Evolutionary conservation across 2,888 invertebrate genomes (phyloP).

Genomic region (Diplolepis rosae): DNA sequence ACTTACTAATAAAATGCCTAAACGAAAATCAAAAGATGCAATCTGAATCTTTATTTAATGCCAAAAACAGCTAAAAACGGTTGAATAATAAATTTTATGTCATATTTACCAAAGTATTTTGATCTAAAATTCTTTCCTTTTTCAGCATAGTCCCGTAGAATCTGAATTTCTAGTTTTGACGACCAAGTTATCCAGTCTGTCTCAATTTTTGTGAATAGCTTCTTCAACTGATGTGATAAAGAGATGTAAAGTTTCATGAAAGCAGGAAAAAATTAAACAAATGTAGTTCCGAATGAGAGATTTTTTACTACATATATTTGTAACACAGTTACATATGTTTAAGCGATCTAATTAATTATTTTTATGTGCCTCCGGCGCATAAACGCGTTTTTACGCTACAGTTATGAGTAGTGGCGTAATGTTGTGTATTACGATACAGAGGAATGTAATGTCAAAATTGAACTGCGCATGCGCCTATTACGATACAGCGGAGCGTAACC

Average conservation of each 20-base stretch:
- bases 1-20: background rate
- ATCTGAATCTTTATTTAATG: too few species aligned
- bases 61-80: background rate
- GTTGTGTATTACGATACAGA: too few species aligned
- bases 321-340: background rate
- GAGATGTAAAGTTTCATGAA: too few species aligned
- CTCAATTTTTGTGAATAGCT: background rate
- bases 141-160: background rate
- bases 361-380: too few species aligned
- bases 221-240: background rate
- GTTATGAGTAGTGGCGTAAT: too few species aligned
- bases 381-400: too few species aligned
- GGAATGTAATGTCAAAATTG: too few species aligned
- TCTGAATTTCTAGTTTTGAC: background rate
- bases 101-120: background rate
- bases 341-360: background rate
- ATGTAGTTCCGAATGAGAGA: too few species aligned
- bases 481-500: too few species aligned
- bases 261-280: too few species aligned
- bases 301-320: background rate
- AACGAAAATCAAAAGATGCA: background rate
- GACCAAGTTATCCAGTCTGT: slow-evolving; percentile 7
- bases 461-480: too few species aligned
- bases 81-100: background rate
- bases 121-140: background rate